phyloP scores from a whole-genome alignment of 2,888 invertebrate species.

The Amblyteles armatorius region DNA sequence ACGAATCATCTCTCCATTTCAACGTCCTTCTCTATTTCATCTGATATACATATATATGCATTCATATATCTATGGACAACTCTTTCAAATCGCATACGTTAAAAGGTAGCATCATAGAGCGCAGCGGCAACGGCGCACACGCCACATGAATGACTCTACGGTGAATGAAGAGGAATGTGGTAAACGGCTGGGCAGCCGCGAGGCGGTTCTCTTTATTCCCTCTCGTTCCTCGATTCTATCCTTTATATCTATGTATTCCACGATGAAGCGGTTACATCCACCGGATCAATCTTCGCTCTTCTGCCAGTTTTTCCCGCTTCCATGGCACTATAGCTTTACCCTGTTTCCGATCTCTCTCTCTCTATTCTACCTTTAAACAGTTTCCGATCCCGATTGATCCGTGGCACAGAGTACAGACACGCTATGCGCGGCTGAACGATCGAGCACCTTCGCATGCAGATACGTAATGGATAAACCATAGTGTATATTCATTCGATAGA shows the following conservation, averaged over 20 bases:
- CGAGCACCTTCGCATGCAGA: constrained; percentile 11
- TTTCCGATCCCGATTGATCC: constrained; percentile 56
- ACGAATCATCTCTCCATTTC: constrained; percentile 37
- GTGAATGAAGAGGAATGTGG: constrained; percentile 59
- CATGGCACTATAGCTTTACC: constrained; percentile 52
- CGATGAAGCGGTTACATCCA: constrained; percentile 60
- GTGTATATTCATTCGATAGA: neutral
- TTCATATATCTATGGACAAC: constrained; percentile 4
- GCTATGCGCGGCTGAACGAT: neutral
- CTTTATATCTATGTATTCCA: constrained; percentile 35
- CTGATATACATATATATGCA: neutral
- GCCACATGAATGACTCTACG: constrained; percentile 54
- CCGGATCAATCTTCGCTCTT: constrained; percentile 50
- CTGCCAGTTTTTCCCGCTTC: constrained; percentile 43
- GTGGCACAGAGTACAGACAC: constrained; percentile 10
- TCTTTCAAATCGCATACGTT: constrained; percentile 28
- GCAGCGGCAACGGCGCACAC: constrained; percentile 24
- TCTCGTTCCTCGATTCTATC: constrained; percentile 31
- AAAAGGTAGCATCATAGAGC: constrained; percentile 22
- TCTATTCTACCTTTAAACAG: constrained; percentile 32
- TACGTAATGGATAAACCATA: constrained; percentile 28
- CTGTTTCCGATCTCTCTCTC: constrained; percentile 51
- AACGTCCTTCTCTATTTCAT: constrained; percentile 46
- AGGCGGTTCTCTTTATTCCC: constrained; percentile 26
- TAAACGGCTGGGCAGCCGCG: constrained; percentile 54